A percentile compares a stretch with the other conserved stretches of the same genome.
Evolutionary conservation across 2,888 invertebrate genomes (phyloP).

Genomic region (Leucophora obtusa): DNA sequence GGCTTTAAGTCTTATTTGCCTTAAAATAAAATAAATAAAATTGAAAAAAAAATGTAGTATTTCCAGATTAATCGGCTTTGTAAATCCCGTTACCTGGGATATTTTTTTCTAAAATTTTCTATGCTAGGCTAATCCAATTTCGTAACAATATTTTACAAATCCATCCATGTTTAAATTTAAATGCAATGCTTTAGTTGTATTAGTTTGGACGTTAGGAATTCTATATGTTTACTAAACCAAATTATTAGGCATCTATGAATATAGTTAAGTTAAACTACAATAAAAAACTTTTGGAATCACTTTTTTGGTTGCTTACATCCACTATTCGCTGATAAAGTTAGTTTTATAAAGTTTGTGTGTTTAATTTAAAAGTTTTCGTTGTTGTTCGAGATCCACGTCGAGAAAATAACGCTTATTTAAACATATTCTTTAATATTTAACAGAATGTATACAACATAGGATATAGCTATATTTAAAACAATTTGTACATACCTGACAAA

Average conservation of each 20-base stretch:
- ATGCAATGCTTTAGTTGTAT: constrained; percentile 2
- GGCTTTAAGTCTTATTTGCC: too few relatives aligned
- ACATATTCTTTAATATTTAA: background rate
- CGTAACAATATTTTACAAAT: background rate
- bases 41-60: too few relatives aligned
- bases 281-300: constrained; percentile 42
- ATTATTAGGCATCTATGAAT: background rate
- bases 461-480: background rate
- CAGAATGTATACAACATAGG: too few relatives aligned
- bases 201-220: constrained; percentile 38
- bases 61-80: too few relatives aligned
- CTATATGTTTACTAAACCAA: constrained; percentile 16
- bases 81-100: too few relatives aligned
- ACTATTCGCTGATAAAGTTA: background rate
- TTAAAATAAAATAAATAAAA: too few relatives aligned
- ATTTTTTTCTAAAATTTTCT: too few relatives aligned
- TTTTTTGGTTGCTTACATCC: constrained; percentile 46
- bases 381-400: background rate
- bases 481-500: constrained; percentile 92
- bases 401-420: background rate
- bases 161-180: background rate
- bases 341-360: background rate
- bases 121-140: too few relatives aligned
- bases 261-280: background rate
- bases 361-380: background rate